These are phyloP conservation scores for Plecturocebus donacophilus DNA, from an alignment of 2,113 vertebrate genomes.

Conservation along the genomic window DNA sequence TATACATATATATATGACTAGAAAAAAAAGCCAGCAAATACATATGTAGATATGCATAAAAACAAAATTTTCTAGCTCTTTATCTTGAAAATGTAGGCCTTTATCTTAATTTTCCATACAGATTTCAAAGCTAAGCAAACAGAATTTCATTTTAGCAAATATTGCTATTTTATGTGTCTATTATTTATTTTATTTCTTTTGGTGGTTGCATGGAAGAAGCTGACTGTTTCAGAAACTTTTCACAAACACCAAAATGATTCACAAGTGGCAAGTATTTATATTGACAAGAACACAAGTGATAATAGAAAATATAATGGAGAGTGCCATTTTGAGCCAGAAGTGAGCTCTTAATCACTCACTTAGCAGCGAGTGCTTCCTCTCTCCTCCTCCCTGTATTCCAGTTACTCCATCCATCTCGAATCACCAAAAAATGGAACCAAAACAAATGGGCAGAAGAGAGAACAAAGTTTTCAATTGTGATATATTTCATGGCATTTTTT, in stretches of 20 bases:
- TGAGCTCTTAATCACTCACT: background rate
- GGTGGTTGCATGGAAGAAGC: background rate
- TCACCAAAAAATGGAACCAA: background rate
- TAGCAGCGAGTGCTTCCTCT: background rate
- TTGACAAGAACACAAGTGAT: background rate
- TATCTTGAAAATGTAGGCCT: background rate
- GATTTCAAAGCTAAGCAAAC: background rate
- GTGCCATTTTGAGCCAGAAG: background rate
- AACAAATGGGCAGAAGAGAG: background rate
- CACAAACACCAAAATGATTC: background rate
- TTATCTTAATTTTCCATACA: background rate
- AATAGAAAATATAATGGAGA: background rate
- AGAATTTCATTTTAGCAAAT: background rate
- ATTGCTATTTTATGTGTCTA: background rate
- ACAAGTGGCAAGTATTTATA: background rate
- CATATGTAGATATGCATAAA: background rate
- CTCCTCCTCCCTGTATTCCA: background rate
- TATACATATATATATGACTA: too few species aligned
- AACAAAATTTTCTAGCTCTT: background rate
- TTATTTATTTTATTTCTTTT: background rate
- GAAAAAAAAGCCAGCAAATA: too few species aligned
- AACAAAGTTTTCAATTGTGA: background rate
- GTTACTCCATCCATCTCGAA: background rate
- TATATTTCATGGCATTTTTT: background rate
- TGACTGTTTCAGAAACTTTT: background rate